Percentiles rank a stretch among this genome's conserved stretches.
These are phyloP conservation scores for Orthosia gracilis DNA, from an alignment of 2,888 invertebrate genomes.

Conservation along the genomic window DNA sequence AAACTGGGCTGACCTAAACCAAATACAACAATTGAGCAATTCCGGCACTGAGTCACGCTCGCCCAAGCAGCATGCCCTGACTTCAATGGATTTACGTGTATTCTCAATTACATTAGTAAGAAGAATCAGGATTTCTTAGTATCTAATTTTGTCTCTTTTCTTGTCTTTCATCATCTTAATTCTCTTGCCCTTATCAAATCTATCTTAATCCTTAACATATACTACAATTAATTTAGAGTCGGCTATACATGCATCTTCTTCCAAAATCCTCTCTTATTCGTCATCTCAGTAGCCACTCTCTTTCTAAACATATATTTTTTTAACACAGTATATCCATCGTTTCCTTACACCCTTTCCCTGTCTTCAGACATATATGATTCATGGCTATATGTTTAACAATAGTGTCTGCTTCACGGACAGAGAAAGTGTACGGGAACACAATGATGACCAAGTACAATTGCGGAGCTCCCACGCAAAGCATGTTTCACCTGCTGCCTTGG, in stretches of 20 bases:
- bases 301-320: background rate
- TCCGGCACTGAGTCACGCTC: conserved; percentile 44
- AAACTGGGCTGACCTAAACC: conserved; percentile 35
- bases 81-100: conserved; percentile 36
- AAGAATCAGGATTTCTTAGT: background rate
- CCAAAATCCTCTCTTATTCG: background rate
- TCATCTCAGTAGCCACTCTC: background rate
- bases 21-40: conserved; percentile 54
- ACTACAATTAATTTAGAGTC: background rate
- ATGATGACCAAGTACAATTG: conserved; percentile 30
- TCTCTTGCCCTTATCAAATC: background rate
- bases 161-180: background rate
- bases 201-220: too few relatives aligned
- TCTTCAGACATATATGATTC: background rate
- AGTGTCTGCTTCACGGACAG: conserved; percentile 4
- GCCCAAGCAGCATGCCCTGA: conserved; percentile 43
- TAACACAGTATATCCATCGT: background rate
- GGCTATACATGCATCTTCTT: background rate
- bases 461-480: conserved; percentile 14
- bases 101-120: background rate
- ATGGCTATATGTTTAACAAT: background rate
- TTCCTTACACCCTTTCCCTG: background rate
- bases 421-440: conserved; percentile 37
- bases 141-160: background rate
- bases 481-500: conserved; percentile 25